Conservation (phyloP, 23 tunicate genomes). For the Clavelina lepadiformis region DNA sequence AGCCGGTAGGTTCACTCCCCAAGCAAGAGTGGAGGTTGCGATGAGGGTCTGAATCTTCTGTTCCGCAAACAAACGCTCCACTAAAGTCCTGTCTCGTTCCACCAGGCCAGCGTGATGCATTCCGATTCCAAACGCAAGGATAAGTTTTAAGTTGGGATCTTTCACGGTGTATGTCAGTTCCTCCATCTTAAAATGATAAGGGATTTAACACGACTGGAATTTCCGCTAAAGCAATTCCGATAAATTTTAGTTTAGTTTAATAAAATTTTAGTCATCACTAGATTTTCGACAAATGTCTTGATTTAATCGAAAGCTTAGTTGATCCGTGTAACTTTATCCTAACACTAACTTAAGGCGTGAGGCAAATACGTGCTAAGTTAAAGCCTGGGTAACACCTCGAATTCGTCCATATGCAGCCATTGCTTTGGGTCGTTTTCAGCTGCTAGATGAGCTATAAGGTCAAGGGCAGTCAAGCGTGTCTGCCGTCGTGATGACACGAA, state of each 20-base stretch:
- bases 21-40: conserved; percentile 95
- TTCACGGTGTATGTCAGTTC: conserved; percentile 54
- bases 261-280: neutral
- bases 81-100: conserved; percentile 72
- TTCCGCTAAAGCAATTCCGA: too few relatives aligned
- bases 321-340: too few relatives aligned
- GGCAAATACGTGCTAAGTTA: neutral
- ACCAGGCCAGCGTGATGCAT: conserved; percentile 97
- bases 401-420: conserved; percentile 90
- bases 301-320: neutral
- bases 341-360: too few relatives aligned
- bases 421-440: conserved; percentile 90
- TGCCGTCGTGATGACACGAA: conserved; percentile 97
- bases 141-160: conserved; percentile 78
- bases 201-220: too few relatives aligned
- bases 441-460: conserved; percentile 85
- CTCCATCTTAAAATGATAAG: conserved; percentile 62
- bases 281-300: neutral
- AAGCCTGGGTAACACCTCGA: conserved; percentile 47
- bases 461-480: conserved; percentile 98
- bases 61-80: conserved; percentile 72
- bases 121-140: conserved; percentile 95
- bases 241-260: neutral
- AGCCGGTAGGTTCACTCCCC: conserved; percentile 98
- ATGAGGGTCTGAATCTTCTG: conserved; percentile 82